Base-by-base conservation (phyloP, 1,140 invertebrate genomes). In the Oscheius sp. region DNA sequence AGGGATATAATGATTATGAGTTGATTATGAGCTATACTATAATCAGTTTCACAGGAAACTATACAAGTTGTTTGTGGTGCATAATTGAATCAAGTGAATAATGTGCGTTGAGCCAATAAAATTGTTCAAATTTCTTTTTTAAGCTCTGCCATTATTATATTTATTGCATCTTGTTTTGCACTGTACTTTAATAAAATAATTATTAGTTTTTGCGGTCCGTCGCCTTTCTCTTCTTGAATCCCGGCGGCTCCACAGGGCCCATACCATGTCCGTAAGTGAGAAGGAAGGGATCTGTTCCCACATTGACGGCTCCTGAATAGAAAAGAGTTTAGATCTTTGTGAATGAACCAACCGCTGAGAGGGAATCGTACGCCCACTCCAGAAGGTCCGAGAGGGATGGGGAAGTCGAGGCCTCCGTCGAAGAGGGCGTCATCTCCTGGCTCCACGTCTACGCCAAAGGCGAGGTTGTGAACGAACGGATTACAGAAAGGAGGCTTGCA, bases 401-500 rank as follows among this genome's bases (percentile, higher is more conserved):
- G 74, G 62, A 78, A 73, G 38, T 78, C 77, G 20, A 78, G 42
- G 13, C 77, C 77, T 29, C 69, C 77, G 38, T 78, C 77, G 32
- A 78, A 68, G 26, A 78, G 71, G 55, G 65, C 73, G 49, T 77
- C 77, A 71, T 77, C 74, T 42, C 74, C 74, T 26, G 74, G 74
- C 58, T 78, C 77, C n/a, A 78, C 77, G 34, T 78, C 77, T 7
- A 78, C 70, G 31, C 77, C 77, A 34, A 78, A 78, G 28, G 69
- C 77, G 26, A 73, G 35, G 36, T 77, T 78, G 36, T 78, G 74
- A 23, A 78, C 74, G 61, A 78, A 78, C 38, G 74, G 74, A 61
- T 78, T 78, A 55, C 77, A 78, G 65, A 78, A 71, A 2, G 77
- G 77, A 31, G 74, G 74, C 45, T 78, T 78, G 45, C 77, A 78